Conservation (phyloP, 2,797 vertebrate species). For the Myioborus miniatus region DNA sequence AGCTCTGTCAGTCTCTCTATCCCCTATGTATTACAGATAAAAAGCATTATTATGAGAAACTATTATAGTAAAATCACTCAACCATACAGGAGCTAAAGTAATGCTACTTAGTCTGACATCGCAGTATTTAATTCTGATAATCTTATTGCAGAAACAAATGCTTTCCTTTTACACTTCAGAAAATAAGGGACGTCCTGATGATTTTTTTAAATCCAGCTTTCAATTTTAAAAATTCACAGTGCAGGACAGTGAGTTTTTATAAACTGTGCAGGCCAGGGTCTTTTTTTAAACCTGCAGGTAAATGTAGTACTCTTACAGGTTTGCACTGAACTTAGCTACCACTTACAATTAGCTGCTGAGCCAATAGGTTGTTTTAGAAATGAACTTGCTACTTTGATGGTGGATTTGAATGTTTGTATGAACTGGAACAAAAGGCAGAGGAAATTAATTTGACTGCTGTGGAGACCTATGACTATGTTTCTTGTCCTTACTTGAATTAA, state of each 20-base stretch:
- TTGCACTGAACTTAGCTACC: neutral
- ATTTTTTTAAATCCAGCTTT: neutral
- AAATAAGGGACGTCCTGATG: neutral
- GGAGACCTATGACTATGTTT: neutral
- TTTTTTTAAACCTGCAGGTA: neutral
- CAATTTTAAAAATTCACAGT: neutral
- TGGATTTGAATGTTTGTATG: neutral
- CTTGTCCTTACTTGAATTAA: slow-evolving; percentile 22
- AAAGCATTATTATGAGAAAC: slow-evolving; percentile 35
- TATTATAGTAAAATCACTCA: slow-evolving; percentile 45
- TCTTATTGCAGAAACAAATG: neutral
- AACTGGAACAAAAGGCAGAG: neutral
- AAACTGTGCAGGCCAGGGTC: neutral
- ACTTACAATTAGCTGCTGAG: neutral
- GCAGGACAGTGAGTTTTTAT: neutral
- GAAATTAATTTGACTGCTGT: slow-evolving; percentile 26
- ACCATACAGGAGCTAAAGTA: neutral
- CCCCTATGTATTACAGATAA: slow-evolving; percentile 24
- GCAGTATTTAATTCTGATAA: slow-evolving; percentile 9
- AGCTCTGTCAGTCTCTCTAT: slow-evolving; percentile 30
- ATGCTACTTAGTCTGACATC: neutral
- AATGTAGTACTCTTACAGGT: neutral
- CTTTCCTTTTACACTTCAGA: neutral
- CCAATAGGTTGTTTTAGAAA: neutral
- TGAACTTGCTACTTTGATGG: neutral